Conservation (phyloP, 2,113 vertebrate species). For the Takifugu flavidus region DNA sequence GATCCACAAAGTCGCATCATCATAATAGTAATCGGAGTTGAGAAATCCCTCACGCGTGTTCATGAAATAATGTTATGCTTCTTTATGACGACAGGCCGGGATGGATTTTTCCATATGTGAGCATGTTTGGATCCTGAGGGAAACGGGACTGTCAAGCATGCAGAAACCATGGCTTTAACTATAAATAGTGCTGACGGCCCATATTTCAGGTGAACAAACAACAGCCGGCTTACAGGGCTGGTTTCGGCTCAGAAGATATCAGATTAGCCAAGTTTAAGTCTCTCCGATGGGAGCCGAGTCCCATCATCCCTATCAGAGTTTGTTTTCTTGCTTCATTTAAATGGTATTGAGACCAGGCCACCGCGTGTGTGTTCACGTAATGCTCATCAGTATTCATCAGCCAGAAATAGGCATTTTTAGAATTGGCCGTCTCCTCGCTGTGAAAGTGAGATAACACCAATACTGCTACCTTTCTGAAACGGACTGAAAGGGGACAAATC, state of each 20-base stretch:
- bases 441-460: slow-evolving; percentile 62
- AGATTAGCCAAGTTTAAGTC: slow-evolving; percentile 57
- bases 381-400: slow-evolving; percentile 62
- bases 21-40: slow-evolving; percentile 35
- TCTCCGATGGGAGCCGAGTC: slow-evolving; percentile 32
- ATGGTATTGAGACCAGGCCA: slow-evolving; percentile 17
- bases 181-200: slow-evolving; percentile 58
- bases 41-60: slow-evolving; percentile 12
- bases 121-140: slow-evolving; percentile 38
- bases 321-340: slow-evolving; percentile 39
- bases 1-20: slow-evolving; percentile 2
- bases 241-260: slow-evolving; percentile 42
- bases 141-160: slow-evolving; percentile 49
- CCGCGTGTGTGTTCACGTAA: slow-evolving; percentile 16
- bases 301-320: slow-evolving; percentile 37
- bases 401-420: slow-evolving; percentile 49
- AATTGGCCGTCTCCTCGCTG: slow-evolving; percentile 54
- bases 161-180: slow-evolving; percentile 45
- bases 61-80: slow-evolving; percentile 31
- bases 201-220: slow-evolving; percentile 65
- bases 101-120: slow-evolving; percentile 26
- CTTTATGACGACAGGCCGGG: slow-evolving; percentile 20
- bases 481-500: slow-evolving; percentile 56
- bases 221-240: slow-evolving; percentile 29
- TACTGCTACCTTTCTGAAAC: slow-evolving; percentile 48